These are phyloP conservation scores for Plecturocebus donacophilus DNA, from an alignment of 2,113 vertebrate genomes.

Conservation along the genomic window DNA sequence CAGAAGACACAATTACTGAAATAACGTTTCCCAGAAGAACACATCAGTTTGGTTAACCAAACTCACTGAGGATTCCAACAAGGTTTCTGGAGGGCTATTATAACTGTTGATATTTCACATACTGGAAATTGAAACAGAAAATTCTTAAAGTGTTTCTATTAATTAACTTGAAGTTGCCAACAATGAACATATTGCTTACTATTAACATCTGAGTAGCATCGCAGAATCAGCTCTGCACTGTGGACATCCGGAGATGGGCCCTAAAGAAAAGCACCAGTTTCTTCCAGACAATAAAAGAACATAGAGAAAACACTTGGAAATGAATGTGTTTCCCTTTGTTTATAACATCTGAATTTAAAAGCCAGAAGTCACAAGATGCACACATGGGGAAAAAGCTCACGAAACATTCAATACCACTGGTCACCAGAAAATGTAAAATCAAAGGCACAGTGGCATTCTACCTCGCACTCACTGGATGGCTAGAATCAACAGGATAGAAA, in stretches of 20 bases:
- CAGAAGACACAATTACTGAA: not conserved
- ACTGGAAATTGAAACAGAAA: not conserved
- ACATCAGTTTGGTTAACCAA: not conserved
- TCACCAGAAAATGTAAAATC: not conserved
- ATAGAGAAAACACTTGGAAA: not conserved
- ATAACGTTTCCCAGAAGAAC: not conserved
- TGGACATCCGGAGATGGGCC: not conserved
- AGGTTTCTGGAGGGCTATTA: not conserved
- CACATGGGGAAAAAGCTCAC: not conserved
- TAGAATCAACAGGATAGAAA: not conserved
- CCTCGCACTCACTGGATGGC: not conserved
- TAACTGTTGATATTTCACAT: not conserved
- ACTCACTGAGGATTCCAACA: not conserved
- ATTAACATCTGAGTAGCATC: not conserved
- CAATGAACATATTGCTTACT: accelerated
- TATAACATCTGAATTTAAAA: not conserved
- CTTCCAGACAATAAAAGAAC: not conserved
- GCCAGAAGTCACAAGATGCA: not conserved
- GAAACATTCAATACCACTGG: not conserved
- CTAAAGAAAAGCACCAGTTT: not conserved
- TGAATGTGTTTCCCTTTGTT: not conserved
- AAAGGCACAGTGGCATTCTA: not conserved
- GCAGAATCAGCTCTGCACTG: not conserved
- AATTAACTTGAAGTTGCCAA: not conserved
- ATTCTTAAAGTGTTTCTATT: not conserved